Conservation (phyloP, 2,797 vertebrate species). For the Rhabdomys pumilio region DNA sequence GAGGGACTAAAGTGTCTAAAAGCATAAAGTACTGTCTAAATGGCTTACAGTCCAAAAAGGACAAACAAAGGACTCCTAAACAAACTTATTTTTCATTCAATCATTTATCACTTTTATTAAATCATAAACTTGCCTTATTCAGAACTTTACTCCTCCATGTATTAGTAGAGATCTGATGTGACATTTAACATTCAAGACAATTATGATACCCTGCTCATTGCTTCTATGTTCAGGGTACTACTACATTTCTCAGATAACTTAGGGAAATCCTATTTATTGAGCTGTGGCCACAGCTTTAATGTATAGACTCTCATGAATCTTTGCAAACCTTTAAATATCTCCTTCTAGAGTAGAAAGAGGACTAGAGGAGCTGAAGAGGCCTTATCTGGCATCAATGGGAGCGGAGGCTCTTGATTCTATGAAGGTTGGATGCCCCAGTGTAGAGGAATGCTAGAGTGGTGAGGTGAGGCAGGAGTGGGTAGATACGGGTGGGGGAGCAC, state of each 20-base stretch:
- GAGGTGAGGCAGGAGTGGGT: too few relatives aligned
- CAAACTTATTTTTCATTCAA: conserved; percentile 2
- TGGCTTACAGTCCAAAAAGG: background rate
- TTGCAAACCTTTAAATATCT: background rate
- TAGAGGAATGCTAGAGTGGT: too few relatives aligned
- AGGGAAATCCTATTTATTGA: conserved; percentile 14
- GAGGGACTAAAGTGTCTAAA: conserved; percentile 74
- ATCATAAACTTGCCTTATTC: background rate
- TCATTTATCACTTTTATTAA: conserved; percentile 44
- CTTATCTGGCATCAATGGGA: too few relatives aligned
- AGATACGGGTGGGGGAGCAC: too few relatives aligned
- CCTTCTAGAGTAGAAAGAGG: background rate
- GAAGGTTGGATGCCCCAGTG: too few relatives aligned
- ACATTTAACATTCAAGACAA: background rate
- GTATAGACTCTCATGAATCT: background rate
- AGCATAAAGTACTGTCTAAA: conserved; percentile 23
- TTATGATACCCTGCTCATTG: conserved; percentile 22
- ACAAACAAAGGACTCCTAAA: conserved; percentile 7
- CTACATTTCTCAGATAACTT: conserved; percentile 2
- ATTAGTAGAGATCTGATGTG: background rate
- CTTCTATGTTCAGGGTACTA: conserved; percentile 14
- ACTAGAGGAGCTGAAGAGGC: too few relatives aligned
- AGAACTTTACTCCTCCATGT: background rate
- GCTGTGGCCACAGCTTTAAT: background rate
- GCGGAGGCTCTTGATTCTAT: too few relatives aligned